Conservation (phyloP, 2,888 invertebrate genomes). For the Folsomia manolachei region DNA sequence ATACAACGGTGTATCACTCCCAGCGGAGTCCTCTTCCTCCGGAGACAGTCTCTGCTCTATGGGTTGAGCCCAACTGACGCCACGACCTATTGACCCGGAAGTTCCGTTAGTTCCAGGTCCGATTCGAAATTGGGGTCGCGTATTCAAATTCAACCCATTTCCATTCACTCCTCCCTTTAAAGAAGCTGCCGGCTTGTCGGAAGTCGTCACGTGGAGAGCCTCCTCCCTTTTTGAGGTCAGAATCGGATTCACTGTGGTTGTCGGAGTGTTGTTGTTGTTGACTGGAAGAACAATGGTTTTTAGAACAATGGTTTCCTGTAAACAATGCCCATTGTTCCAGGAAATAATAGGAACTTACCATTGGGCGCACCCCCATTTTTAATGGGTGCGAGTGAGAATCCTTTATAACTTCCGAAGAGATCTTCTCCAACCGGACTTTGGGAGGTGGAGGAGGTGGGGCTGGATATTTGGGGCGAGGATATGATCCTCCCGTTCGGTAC, state of each 20-base stretch:
- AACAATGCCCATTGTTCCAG: not conserved
- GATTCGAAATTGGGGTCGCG: not conserved
- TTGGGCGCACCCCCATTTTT: conserved; percentile 23
- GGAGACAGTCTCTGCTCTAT: conserved; percentile 40
- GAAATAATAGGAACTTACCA: not conserved
- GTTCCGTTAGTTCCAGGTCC: conserved; percentile 1
- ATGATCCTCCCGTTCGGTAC: not conserved
- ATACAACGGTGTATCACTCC: conserved; percentile 44
- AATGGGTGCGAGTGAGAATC: conserved; percentile 72
- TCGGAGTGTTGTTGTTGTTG: conserved; percentile 1
- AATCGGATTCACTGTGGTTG: conserved; percentile 9
- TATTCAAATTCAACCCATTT: not conserved
- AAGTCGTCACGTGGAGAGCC: not conserved
- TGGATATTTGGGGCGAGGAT: not conserved
- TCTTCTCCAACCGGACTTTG: conserved; percentile 51
- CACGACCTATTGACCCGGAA: conserved; percentile 25
- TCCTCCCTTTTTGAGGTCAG: conserved; percentile 28
- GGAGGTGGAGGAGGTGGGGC: not conserved
- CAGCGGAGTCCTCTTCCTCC: conserved; percentile 33
- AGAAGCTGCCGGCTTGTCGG: conserved; percentile 23
- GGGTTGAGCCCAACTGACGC: conserved; percentile 49
- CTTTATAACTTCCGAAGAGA: conserved; percentile 83
- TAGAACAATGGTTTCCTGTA: too few relatives aligned
- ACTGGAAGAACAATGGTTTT: too few relatives aligned
- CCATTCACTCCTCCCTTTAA: not conserved